These are phyloP conservation scores for Sphenodon punctatus DNA, from an alignment of 2,797 vertebrate species.

Conservation along the genomic window DNA sequence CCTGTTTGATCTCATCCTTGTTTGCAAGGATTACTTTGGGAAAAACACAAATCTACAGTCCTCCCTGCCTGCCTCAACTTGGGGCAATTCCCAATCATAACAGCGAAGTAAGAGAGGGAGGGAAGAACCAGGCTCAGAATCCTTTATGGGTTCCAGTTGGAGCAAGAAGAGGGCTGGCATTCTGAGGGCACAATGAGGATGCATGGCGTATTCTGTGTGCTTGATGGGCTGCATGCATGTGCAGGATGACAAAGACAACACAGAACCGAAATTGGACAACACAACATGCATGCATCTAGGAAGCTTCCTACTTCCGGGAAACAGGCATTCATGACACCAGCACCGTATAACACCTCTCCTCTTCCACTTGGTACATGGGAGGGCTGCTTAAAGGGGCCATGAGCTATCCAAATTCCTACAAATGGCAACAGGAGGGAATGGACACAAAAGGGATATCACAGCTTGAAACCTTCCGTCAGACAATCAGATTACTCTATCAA, in stretches of 20 bases:
- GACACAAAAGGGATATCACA: not conserved
- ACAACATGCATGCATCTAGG: too few relatives aligned
- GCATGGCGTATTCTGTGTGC: too few relatives aligned
- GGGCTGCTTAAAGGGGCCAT: conserved; percentile 3
- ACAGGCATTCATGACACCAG: not conserved
- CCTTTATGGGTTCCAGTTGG: conserved; percentile 3
- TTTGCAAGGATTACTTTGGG: not conserved
- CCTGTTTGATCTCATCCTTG: conserved; percentile 15
- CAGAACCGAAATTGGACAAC: too few relatives aligned
- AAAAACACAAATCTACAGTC: not conserved
- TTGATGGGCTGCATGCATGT: not conserved
- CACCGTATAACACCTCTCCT: too few relatives aligned
- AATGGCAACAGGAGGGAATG: conserved; percentile 28
- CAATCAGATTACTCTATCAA: conserved; percentile 28
- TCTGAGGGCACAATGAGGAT: not conserved
- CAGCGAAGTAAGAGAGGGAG: not conserved
- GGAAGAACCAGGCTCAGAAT: not conserved
- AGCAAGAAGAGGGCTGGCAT: conserved; percentile 16
- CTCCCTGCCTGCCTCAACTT: not conserved
- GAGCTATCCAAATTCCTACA: conserved; percentile 13
- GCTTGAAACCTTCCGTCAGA: not conserved
- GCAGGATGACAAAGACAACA: not conserved
- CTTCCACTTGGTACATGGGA: not conserved
- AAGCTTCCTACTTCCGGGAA: not conserved
- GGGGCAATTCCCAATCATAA: conserved; percentile 6